These are phyloP conservation scores for Fissipunctia ypsillon DNA, from an alignment of 2,888 invertebrate genomes.

Conservation along the genomic window DNA sequence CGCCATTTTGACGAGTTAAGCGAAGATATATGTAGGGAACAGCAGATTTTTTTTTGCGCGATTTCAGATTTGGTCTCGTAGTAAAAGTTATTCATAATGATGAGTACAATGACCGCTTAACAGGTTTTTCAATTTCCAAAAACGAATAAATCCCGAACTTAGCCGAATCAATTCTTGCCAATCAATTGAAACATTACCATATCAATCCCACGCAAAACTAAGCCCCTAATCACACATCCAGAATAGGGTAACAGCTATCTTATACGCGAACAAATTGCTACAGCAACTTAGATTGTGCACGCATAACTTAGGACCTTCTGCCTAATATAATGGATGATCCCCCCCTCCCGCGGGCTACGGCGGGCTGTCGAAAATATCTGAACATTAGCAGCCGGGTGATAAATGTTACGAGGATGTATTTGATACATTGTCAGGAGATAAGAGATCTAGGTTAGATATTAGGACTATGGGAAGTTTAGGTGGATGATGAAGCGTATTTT, in stretches of 20 bases:
- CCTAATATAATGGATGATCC: conserved; percentile 65
- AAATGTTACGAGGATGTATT: conserved; percentile 53
- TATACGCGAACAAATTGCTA: conserved; percentile 58
- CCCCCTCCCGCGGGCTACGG: conserved; percentile 41
- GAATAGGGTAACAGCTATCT: conserved; percentile 27
- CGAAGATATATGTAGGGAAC: too few species aligned
- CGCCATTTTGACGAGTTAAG: too few species aligned
- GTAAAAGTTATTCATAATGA: too few species aligned
- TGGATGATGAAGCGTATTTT: neutral
- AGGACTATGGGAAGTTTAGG: conserved; percentile 14
- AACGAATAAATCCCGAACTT: conserved; percentile 3
- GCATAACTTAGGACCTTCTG: conserved; percentile 67
- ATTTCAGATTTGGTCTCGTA: too few species aligned
- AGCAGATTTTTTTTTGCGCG: too few species aligned
- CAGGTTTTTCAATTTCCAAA: too few species aligned
- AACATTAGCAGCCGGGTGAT: conserved; percentile 64
- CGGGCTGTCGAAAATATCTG: conserved; percentile 64
- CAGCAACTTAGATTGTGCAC: conserved; percentile 70
- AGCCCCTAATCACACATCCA: conserved; percentile 38
- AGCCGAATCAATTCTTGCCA: neutral
- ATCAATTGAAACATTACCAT: conserved; percentile 5
- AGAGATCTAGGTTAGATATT: conserved; percentile 37
- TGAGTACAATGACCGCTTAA: too few species aligned
- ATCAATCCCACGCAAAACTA: conserved; percentile 2
- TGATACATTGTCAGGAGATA: conserved; percentile 52